These are phyloP conservation scores for Aphrocallistes beatrix DNA, from an alignment of 37 sponge, comb jelly and placozoan genomes.

Conservation along the genomic window DNA sequence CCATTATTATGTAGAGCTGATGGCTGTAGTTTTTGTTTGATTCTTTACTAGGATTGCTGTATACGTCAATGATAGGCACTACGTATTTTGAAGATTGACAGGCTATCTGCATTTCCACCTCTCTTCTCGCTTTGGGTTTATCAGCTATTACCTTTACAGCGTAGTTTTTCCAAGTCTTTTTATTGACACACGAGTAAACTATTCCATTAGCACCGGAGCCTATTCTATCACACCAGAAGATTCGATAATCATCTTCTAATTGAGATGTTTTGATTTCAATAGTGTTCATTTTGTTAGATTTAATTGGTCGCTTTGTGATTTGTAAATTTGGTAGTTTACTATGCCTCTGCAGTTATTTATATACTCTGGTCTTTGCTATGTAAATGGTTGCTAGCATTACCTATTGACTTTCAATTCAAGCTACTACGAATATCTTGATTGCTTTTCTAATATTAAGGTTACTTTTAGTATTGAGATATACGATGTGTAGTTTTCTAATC, in stretches of 20 bases:
- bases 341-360: too few species aligned
- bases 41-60: background rate
- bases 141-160: background rate
- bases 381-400: too few species aligned
- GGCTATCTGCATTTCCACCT: background rate
- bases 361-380: too few species aligned
- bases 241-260: background rate
- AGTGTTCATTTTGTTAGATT: background rate
- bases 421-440: too few species aligned
- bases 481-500: too few species aligned
- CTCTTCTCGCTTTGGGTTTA: background rate
- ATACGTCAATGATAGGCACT: background rate
- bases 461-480: too few species aligned
- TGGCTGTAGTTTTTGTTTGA: background rate
- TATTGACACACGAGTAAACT: background rate
- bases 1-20: background rate
- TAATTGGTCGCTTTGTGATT: too few species aligned
- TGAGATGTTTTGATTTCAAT: background rate
- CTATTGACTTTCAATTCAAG: too few species aligned
- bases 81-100: background rate
- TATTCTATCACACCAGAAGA: background rate
- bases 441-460: too few species aligned
- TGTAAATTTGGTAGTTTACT: too few species aligned
- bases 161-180: background rate
- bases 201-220: background rate